Conservation (phyloP, 2,113 vertebrate species). For the zebrafish (Danio rerio) region DNA sequence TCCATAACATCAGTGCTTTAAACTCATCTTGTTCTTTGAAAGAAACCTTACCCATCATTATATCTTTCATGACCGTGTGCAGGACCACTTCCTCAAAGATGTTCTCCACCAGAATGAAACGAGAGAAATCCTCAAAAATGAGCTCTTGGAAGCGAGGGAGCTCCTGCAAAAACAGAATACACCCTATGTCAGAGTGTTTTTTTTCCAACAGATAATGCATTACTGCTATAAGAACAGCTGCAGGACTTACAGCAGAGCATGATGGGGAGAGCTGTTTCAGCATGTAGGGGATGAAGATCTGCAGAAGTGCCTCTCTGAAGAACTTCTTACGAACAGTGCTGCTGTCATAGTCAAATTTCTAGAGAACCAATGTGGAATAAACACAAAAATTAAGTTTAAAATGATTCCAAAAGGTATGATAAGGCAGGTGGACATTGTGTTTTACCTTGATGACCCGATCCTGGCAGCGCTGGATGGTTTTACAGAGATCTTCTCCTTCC, state of each 20-base stretch:
- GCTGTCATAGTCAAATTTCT: constrained; percentile 98
- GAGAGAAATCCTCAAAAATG: constrained; percentile 94
- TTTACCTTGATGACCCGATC: constrained; percentile 96
- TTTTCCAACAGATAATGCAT: not conserved
- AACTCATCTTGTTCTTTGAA: not conserved
- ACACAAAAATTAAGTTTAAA: not conserved
- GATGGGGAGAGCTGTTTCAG: constrained; percentile 88
- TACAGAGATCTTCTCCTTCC: constrained; percentile 83
- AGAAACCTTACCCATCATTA: constrained; percentile 86
- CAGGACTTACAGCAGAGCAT: constrained; percentile 43
- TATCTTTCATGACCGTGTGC: constrained; percentile 94
- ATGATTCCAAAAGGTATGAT: not conserved
- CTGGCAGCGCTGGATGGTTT: constrained; percentile 89
- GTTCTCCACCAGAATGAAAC: constrained; percentile 91
- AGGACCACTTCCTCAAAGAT: constrained; percentile 94
- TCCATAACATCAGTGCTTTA: too few species aligned
- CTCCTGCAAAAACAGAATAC: constrained; percentile 74
- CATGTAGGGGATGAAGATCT: constrained; percentile 95
- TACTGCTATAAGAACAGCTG: not conserved
- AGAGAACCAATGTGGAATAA: not conserved
- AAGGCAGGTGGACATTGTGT: not conserved
- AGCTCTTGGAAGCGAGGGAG: constrained; percentile 89
- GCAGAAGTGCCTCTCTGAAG: constrained; percentile 94
- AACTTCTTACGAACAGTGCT: constrained; percentile 94
- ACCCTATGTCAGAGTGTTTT: not conserved